Conservation (phyloP, 2,888 invertebrate species). For the Himalopsyche kuldschensis region DNA sequence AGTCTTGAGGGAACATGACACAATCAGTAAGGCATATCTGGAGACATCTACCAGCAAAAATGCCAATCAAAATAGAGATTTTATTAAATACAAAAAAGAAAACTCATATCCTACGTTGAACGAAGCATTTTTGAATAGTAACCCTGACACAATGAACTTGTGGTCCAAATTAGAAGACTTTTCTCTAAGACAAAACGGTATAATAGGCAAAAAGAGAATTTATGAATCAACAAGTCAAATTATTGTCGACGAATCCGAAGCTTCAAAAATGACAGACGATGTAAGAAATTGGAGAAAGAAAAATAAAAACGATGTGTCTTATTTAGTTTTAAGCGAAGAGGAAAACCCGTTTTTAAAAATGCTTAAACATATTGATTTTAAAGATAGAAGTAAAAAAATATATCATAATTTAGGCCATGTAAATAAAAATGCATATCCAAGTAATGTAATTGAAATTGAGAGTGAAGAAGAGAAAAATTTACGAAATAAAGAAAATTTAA, state of each 20-base stretch:
- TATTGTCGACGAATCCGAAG: not conserved
- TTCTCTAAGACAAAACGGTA: constrained; percentile 8
- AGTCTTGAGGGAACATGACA: not conserved
- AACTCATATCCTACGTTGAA: not conserved
- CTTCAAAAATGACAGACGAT: not conserved
- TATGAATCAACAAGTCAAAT: not conserved
- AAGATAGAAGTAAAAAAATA: not conserved
- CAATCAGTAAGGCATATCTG: not conserved
- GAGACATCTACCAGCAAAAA: not conserved
- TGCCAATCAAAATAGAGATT: not conserved
- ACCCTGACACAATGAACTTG: constrained; percentile 1
- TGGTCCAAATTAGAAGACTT: constrained; percentile 27
- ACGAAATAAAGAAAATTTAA: not conserved
- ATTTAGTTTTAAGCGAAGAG: not conserved
- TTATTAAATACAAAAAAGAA: not conserved
- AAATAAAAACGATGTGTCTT: not conserved
- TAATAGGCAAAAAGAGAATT: not conserved
- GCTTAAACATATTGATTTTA: constrained; percentile 19
- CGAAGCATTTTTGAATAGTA: not conserved
- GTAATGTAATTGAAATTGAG: not conserved
- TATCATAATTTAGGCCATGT: constrained; percentile 12
- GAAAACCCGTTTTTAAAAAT: constrained; percentile 24
- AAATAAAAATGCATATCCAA: not conserved
- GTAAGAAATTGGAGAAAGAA: constrained; percentile 1
- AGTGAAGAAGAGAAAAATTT: not conserved